These are phyloP conservation scores for Drosophila leonis DNA, from an alignment of 2,888 invertebrate species.

Conservation along the genomic window DNA sequence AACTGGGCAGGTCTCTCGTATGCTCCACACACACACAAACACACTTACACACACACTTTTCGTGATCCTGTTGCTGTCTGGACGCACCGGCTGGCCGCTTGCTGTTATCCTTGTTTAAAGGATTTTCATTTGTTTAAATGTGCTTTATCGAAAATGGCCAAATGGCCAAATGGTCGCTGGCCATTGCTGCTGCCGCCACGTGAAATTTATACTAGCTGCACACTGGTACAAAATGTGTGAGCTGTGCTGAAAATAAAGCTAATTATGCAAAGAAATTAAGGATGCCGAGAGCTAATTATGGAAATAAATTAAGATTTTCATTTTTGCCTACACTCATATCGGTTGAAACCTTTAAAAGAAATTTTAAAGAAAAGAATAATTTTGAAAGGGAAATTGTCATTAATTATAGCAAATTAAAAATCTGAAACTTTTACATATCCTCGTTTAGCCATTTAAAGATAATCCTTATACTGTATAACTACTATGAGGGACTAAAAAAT, in stretches of 20 bases:
- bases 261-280: neutral
- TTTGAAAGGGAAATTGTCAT: too few relatives aligned
- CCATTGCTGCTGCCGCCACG: constrained; percentile 16
- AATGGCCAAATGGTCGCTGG: constrained; percentile 68
- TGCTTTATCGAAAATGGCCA: constrained; percentile 80
- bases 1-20: constrained; percentile 35
- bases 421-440: too few relatives aligned
- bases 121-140: constrained; percentile 82
- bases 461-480: too few relatives aligned
- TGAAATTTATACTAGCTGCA: constrained; percentile 54
- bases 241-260: neutral
- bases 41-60: neutral
- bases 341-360: too few relatives aligned
- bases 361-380: too few relatives aligned
- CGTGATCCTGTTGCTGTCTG: constrained; percentile 6
- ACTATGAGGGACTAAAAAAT: too few relatives aligned
- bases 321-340: too few relatives aligned
- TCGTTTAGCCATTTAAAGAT: too few relatives aligned
- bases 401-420: too few relatives aligned
- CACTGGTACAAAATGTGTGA: constrained; percentile 37
- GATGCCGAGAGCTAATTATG: too few relatives aligned
- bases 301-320: neutral
- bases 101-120: constrained; percentile 76
- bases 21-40: neutral
- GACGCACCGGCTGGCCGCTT: constrained; percentile 6